phyloP scores from a whole-genome alignment of 2,113 vertebrate genomes.

The Hyla sarda region DNA sequence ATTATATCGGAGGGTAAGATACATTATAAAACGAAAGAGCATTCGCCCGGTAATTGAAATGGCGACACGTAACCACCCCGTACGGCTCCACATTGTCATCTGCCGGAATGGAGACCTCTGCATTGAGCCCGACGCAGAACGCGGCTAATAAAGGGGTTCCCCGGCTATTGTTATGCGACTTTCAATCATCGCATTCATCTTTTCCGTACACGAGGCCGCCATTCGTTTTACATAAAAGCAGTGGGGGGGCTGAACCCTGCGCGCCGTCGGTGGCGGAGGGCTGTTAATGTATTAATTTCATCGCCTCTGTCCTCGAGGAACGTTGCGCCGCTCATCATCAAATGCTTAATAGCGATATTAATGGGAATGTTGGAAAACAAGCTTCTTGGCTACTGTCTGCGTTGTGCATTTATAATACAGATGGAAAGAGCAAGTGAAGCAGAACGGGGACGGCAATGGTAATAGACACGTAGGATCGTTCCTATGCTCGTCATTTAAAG shows the following conservation, averaged over 20 bases:
- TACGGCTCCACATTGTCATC: not conserved
- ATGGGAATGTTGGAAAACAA: constrained; percentile 38
- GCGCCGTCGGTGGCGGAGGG: not conserved
- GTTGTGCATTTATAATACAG: constrained; percentile 14
- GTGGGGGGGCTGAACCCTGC: not conserved
- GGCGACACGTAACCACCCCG: not conserved
- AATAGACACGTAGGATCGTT: not conserved
- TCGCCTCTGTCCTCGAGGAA: constrained; percentile 2
- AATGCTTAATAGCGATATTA: constrained; percentile 29
- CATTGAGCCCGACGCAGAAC: not conserved
- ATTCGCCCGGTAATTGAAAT: constrained; percentile 34
- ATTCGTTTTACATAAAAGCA: constrained; percentile 18
- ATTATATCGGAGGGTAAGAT: constrained; percentile 29
- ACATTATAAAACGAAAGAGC: not conserved
- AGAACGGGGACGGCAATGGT: not conserved
- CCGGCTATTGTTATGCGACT: constrained; percentile 10
- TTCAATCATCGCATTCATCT: constrained; percentile 33
- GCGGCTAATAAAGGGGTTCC: constrained; percentile 38
- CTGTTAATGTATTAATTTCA: constrained; percentile 31
- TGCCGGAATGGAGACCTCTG: not conserved
- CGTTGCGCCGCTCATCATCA: not conserved
- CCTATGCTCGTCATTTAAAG: not conserved
- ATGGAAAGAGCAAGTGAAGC: not conserved
- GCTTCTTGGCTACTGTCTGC: not conserved
- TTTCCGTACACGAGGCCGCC: not conserved